These are phyloP conservation scores for Drosophila nr. perissopoda DNA, from an alignment of 2,888 invertebrate species.

Conservation along the genomic window DNA sequence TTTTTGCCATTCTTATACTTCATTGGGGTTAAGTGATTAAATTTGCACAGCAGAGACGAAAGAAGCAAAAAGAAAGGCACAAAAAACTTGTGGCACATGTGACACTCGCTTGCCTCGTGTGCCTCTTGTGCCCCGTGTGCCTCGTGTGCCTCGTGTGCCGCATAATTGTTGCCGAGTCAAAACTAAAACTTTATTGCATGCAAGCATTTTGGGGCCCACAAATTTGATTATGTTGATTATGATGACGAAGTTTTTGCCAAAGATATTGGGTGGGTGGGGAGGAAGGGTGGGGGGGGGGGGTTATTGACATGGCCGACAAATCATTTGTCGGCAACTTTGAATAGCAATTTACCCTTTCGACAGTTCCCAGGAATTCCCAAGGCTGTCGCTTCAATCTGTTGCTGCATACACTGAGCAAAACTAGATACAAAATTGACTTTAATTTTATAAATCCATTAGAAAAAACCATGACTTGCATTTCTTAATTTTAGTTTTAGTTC, in stretches of 20 bases:
- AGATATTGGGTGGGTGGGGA: too few species aligned
- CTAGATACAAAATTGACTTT: rapidly evolving
- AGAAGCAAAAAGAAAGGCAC: background rate
- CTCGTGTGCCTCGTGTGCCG: slow-evolving; percentile 29
- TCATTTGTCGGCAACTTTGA: slow-evolving; percentile 55
- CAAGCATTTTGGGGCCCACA: slow-evolving; percentile 25
- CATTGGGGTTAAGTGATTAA: slow-evolving; percentile 80
- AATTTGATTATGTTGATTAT: slow-evolving; percentile 65
- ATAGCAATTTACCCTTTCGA: slow-evolving; percentile 60
- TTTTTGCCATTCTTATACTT: slow-evolving; percentile 64
- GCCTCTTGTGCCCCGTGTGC: slow-evolving; percentile 8
- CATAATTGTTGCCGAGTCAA: slow-evolving; percentile 61
- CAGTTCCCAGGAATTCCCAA: slow-evolving; percentile 21
- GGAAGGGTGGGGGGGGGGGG: too few species aligned
- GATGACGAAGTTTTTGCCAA: slow-evolving; percentile 29
- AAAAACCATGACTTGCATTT: too few species aligned
- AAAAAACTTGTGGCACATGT: slow-evolving; percentile 43
- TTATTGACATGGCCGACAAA: slow-evolving; percentile 33
- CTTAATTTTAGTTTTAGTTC: too few species aligned
- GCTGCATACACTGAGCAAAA: slow-evolving; percentile 26
- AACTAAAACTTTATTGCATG: slow-evolving; percentile 52
- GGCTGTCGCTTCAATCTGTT: slow-evolving; percentile 60
- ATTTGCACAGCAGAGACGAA: slow-evolving; percentile 61
- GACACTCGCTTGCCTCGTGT: slow-evolving; percentile 18
- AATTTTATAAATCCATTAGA: background rate